Evolutionary conservation across 1,140 invertebrate species (phyloP), one percentile per base, ranked within the genome.

Genomic region (Grapholita molesta): DNA sequence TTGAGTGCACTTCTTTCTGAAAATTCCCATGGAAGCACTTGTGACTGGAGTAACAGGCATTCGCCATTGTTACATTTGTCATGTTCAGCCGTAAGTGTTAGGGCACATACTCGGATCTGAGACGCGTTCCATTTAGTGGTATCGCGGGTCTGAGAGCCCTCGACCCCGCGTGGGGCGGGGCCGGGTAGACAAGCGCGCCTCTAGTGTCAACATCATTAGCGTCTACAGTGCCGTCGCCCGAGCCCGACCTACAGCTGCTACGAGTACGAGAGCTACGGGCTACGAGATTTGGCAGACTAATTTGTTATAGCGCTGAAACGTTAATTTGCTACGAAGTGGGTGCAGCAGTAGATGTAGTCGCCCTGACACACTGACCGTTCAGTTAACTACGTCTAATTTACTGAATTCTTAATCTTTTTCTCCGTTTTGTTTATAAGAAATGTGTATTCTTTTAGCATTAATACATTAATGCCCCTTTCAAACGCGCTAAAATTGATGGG

Each of bases 151-250:
- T 73, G 70, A 83, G 79, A 74, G 75, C 74, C 75, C 77, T 82
- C 68, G 69, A 57, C 67, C 42, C 67, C 38, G 65, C 15, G 67
- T 30, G 28, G 67, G 61, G 67, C 64, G 68, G 53, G 61, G 67
- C 30, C 65, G 68, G 70, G 68, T 68, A 68, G 70, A 73, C 80
- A 74, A 78, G 83, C 74, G 71, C 71, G 76, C 70, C 69, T 83
- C 78, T 84, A 87, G 83, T 89, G 84, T 87, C 87, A 88, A 89
- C 87, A 86, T 89, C 87, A 88, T 89, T 88, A 89, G 82, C 74
- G 80, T 79, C 73, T 72, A 74, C 78, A 78, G 72, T 28, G 55
- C 28, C 78, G 73, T 75, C 61, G 71, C 69, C 42, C 70, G 74
- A 76, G 71, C 69, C 42, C 70, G 74, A 76, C 71, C 70, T 67